Percentiles rank a stretch among this genome's conserved stretches.
These are phyloP conservation scores for Hemicrepidius hirtus DNA, from an alignment of 2,888 invertebrate species.

Conservation along the genomic window DNA sequence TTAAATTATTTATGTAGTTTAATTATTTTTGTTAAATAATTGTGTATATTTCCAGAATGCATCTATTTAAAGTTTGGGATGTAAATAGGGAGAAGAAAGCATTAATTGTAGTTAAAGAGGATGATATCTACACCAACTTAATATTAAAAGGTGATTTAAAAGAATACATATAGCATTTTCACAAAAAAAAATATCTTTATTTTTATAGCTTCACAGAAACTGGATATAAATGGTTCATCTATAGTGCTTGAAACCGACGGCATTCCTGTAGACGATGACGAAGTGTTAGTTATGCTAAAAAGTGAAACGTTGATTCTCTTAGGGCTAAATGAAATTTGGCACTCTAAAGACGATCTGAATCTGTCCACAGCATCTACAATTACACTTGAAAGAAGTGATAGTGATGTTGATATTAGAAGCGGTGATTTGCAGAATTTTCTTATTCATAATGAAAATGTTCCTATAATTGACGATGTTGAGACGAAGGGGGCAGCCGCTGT, in stretches of 20 bases:
- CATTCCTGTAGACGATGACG: not conserved
- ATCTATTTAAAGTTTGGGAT: not conserved
- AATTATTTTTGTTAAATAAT: not conserved
- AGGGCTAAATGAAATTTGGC: too few relatives aligned
- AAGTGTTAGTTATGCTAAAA: too few relatives aligned
- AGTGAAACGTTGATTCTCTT: too few relatives aligned
- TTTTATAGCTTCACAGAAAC: not conserved
- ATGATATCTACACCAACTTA: not conserved
- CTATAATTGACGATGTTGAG: too few relatives aligned
- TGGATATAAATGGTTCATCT: not conserved
- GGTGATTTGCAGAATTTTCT: too few relatives aligned
- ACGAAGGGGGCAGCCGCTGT: too few relatives aligned
- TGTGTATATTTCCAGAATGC: not conserved
- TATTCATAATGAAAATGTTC: too few relatives aligned
- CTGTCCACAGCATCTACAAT: too few relatives aligned
- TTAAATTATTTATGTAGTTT: too few relatives aligned
- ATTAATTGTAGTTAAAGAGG: not conserved
- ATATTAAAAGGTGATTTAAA: not conserved
- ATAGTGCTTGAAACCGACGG: not conserved
- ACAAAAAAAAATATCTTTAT: not conserved
- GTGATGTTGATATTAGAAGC: too few relatives aligned
- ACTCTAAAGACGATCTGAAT: too few relatives aligned
- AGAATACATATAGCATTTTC: not conserved
- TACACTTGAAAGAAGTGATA: too few relatives aligned
- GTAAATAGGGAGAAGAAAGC: not conserved